Percentiles rank a stretch among this genome's conserved stretches.
Conservation (phyloP, 1,140 invertebrate species). For the Batillaria attramentaria region DNA sequence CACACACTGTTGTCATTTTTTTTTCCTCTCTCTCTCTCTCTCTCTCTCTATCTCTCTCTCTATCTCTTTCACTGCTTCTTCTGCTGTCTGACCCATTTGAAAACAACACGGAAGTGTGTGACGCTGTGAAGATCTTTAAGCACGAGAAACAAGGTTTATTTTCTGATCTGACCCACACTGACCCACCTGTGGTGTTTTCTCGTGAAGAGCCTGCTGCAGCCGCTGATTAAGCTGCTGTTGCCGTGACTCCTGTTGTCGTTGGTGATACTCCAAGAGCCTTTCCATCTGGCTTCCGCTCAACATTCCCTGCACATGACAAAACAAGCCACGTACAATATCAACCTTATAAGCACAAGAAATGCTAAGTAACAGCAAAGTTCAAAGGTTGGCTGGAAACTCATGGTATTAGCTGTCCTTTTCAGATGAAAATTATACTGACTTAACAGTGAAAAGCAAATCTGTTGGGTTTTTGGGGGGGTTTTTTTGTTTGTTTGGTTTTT, state of each 20-base stretch:
- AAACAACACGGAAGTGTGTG: background rate
- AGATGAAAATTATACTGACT: background rate
- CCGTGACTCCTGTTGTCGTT: constrained; percentile 43
- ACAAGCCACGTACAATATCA: background rate
- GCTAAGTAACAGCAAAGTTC: too few relatives aligned
- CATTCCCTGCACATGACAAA: constrained; percentile 37
- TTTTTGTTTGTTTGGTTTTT: too few relatives aligned
- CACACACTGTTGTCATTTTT: background rate
- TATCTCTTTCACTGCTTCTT: background rate
- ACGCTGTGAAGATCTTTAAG: background rate
- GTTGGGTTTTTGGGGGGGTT: too few relatives aligned
- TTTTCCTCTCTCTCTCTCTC: background rate
- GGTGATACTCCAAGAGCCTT: constrained; percentile 43
- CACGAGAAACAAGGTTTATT: background rate
- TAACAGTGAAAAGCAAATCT: background rate
- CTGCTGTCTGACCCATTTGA: background rate
- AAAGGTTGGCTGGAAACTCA: too few relatives aligned
- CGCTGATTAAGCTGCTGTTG: constrained; percentile 47
- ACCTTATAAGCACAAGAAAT: background rate
- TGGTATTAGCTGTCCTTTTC: background rate
- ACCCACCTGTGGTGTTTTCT: constrained; percentile 11
- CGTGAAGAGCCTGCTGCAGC: constrained; percentile 51
- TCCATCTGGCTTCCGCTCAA: constrained; percentile 50
- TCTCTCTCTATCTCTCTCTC: too few relatives aligned
- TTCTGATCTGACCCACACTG: background rate